Evolutionary conservation across 2,888 invertebrate species (phyloP), one percentile per base, ranked within the genome.

Genomic region (Microchrysa polita): DNA sequence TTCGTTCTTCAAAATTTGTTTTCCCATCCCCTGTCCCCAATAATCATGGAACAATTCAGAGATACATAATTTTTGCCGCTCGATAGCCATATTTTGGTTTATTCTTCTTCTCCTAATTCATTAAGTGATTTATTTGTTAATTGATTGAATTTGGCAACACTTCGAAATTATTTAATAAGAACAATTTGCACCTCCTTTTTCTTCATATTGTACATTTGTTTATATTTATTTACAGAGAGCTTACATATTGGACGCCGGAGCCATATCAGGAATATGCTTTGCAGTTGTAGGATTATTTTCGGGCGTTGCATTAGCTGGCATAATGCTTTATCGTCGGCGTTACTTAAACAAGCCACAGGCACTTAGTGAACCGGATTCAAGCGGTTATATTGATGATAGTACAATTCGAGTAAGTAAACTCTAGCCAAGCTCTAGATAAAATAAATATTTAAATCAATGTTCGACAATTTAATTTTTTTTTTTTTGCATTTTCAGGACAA

Each of bases 341-440:
- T 92, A 91, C 81, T 86, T 93, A 77, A 94, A 94, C 82, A 92
- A 93, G 81, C 94, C 94, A 10, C 94, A 94, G 85, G 92, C 93
- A 74, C 86, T 94, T 77, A 94, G 93, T 80, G 94, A 94, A 83
- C 93, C 93, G 9, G 94, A 94, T 82, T 94, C 93, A 74, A 93
- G 93, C 81, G 93, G 93, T 79, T 94, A 94, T 81, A 91, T 94
- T 77, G 94, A 94, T 83, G 94, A 94, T 83, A 93, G 93, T 83
- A 93, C 93, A 81, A 90, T 93, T 83, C 88, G 93, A 86, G 93
- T 93, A 87, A 88, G 90, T 86, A 81, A 77, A 78, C 78, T 44
- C 14, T 2, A n/a, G n/a, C n/a, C n/a, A n/a, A n/a, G n/a, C n/a
- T n/a, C n/a, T n/a, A n/a, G n/a, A n/a, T n/a, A n/a, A n/a, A n/a